These are phyloP conservation scores for Canis aureus DNA, from an alignment of 2,113 vertebrate genomes.

Conservation along the genomic window DNA sequence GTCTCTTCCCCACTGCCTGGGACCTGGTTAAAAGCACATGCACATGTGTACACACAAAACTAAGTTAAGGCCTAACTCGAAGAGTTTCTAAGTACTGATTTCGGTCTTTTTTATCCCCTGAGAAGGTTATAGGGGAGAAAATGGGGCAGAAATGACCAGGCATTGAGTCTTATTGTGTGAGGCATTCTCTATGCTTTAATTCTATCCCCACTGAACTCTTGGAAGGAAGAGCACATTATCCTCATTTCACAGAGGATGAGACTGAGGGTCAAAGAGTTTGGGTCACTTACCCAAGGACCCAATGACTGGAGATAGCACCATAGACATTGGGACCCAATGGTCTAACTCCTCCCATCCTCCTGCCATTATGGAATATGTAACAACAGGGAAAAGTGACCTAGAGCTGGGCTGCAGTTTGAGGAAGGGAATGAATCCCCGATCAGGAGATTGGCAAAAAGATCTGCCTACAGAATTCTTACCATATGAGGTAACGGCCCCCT, in stretches of 20 bases:
- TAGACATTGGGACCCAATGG: background rate
- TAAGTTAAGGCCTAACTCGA: background rate
- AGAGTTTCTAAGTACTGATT: background rate
- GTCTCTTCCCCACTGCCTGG: background rate
- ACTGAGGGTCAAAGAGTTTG: slow-evolving; percentile 4
- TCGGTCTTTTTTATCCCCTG: background rate
- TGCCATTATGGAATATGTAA: rapidly evolving
- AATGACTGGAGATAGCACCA: background rate
- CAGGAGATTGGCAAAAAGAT: background rate
- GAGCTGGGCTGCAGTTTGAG: background rate
- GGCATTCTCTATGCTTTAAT: background rate
- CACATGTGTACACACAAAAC: background rate
- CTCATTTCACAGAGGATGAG: background rate
- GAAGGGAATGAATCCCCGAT: background rate
- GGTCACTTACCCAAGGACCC: background rate
- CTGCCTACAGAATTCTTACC: background rate
- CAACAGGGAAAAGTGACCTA: background rate
- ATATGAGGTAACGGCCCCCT: background rate
- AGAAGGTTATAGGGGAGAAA: background rate
- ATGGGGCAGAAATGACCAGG: background rate
- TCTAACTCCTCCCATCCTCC: background rate
- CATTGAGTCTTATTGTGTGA: background rate
- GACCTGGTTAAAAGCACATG: background rate
- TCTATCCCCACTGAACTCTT: background rate
- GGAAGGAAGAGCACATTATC: background rate